phyloP scores from a whole-genome alignment of 2,113 vertebrate genomes.

The Chaetodon auriga region DNA sequence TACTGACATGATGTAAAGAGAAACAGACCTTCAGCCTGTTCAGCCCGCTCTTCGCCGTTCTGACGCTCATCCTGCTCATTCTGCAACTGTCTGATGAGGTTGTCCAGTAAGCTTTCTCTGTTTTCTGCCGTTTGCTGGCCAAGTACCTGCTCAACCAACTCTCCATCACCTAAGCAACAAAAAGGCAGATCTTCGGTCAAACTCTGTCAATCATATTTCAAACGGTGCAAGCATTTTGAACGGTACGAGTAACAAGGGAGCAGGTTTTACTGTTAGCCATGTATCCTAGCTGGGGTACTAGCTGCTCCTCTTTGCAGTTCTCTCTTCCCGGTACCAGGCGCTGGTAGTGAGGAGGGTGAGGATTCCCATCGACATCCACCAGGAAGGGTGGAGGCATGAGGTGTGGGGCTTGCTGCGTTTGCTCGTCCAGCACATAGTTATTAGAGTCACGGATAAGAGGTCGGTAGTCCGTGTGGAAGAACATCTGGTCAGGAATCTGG shows the following conservation, averaged over 20 bases:
- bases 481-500: conserved; percentile 99
- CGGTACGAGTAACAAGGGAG: background rate
- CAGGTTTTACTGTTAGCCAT: conserved; percentile 92
- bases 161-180: conserved; percentile 91
- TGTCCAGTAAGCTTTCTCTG: conserved; percentile 93
- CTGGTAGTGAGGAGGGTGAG: conserved; percentile 93
- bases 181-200: conserved; percentile 3
- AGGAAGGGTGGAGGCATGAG: conserved; percentile 98
- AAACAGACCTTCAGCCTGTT: conserved; percentile 58
- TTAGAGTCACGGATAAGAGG: conserved; percentile 96
- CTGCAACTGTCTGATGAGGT: conserved; percentile 94
- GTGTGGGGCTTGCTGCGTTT: conserved; percentile 99
- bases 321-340: conserved; percentile 96
- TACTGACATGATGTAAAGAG: background rate
- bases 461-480: conserved; percentile 99
- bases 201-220: background rate
- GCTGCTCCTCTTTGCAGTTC: conserved; percentile 97
- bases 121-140: conserved; percentile 93
- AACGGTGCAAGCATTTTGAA: background rate
- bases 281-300: conserved; percentile 97
- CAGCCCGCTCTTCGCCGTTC: conserved; percentile 47
- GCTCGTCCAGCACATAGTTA: conserved; percentile 98
- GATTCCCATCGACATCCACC: conserved; percentile 98
- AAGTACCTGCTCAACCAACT: conserved; percentile 97
- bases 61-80: conserved; percentile 89